Evolutionary conservation across 2,113 vertebrate genomes (phyloP), one percentile per base, ranked within the genome.

Genomic region (Trochalopteron elliotii): DNA sequence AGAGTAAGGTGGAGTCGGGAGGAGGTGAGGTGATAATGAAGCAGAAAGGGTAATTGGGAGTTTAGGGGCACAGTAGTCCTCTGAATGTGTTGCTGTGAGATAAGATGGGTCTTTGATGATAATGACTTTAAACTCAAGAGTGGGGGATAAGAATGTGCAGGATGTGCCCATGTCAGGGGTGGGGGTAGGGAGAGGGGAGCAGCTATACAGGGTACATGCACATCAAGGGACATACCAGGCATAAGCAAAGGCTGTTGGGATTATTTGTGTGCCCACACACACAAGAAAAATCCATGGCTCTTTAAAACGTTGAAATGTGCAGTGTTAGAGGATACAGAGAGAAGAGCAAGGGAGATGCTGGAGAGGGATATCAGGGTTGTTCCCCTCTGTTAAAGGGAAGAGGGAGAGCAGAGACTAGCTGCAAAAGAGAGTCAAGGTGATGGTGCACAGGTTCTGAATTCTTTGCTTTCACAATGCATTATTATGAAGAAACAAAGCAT

Each of bases 101-200:
- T 94, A 92, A 92, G 49, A 49, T 44, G 44, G 4, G 45, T 72
- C 49, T 88, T 85, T 88, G 71, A 39, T 83, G 83, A 50, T 86
- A 77, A 50, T 53, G 56, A 25, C 69, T 94, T 86, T 30, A 56
- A 83, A 80, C 35, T 80, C 44, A 23, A 47, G 53, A 79, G 25
- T 21, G 33, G 3, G 20, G 31, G 18, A 45, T 84, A 70, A 87
- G 74, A 67, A 75, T 81, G 35, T 76, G 40, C 59, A 69, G 83
- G 77, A 56, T 81, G 72, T 83, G 71, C 44, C 0, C 0, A 20
- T 76, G 44, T 40, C 1, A 28, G 1, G 27, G 10, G 8, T 60
- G 49, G 40, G 35, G n/a, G 40, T 11, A 13, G 79, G 78, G 30
- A 45, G 68, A 83, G 23, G 12, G 28, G 18, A 65, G 64, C 64